phyloP scores from a whole-genome alignment of 2,888 invertebrate genomes.

The Hydriomena furcata region DNA sequence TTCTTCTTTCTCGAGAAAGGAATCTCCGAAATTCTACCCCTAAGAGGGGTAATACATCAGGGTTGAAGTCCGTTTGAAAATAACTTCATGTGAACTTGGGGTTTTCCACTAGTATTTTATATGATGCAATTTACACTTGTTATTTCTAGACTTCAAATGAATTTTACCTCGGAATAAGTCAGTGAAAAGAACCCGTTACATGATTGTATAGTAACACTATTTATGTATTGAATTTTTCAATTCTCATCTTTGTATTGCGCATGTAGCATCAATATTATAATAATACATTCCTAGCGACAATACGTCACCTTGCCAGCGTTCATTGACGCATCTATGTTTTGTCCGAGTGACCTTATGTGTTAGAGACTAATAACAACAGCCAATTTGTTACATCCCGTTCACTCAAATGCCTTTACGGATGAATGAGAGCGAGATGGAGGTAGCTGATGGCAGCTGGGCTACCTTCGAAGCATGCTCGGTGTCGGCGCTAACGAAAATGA shows the following conservation, averaged over 20 bases:
- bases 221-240: slow-evolving; percentile 52
- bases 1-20: no score
- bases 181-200: slow-evolving; percentile 45
- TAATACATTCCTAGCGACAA: slow-evolving; percentile 79
- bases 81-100: no score
- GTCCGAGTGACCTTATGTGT: slow-evolving; percentile 79
- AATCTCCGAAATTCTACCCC: no score
- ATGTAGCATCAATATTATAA: slow-evolving; percentile 61
- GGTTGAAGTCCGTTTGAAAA: no score
- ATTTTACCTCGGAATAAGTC: slow-evolving; percentile 27
- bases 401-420: slow-evolving; percentile 47
- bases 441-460: slow-evolving; percentile 59
- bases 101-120: no score
- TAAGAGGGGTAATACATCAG: no score
- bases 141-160: no score
- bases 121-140: no score
- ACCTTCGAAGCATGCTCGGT: slow-evolving; percentile 74
- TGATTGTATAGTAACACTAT: slow-evolving; percentile 47
- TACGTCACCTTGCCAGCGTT: slow-evolving; percentile 80
- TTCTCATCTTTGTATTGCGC: slow-evolving; percentile 43
- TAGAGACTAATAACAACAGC: slow-evolving; percentile 68
- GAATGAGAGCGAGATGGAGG: slow-evolving; percentile 58
- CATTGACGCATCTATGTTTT: slow-evolving; percentile 81
- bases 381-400: slow-evolving; percentile 68
- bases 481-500: slow-evolving; percentile 80